A percentile compares a stretch with the other conserved stretches of the same genome.
Evolutionary conservation across 2,797 vertebrate species (phyloP).

Genomic region (Poecilia picta): DNA sequence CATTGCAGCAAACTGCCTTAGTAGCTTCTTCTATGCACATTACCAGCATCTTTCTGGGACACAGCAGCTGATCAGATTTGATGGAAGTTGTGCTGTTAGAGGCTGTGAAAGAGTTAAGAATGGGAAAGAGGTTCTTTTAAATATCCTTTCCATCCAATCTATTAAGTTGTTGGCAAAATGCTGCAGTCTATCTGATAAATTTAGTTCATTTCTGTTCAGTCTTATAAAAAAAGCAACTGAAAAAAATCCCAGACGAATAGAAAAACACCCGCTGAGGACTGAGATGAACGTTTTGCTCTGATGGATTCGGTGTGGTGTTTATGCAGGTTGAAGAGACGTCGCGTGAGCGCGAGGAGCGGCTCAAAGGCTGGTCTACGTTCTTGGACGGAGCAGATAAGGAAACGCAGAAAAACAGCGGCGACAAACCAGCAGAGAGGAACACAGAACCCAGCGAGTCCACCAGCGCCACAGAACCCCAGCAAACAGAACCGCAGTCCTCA

Average conservation of each 20-base stretch:
- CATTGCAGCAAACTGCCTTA: background rate
- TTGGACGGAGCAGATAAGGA: conserved; percentile 70
- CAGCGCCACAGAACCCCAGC: conserved; percentile 52
- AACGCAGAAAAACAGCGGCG: conserved; percentile 14
- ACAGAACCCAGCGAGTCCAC: conserved; percentile 38
- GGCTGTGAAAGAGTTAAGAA: background rate
- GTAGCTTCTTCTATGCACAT: background rate
- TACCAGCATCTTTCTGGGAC: background rate
- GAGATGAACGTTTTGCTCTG: background rate
- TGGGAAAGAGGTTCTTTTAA: background rate
- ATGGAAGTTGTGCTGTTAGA: background rate
- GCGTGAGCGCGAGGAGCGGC: conserved; percentile 93
- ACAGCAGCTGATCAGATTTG: background rate
- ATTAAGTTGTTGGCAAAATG: background rate
- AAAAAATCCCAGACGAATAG: background rate
- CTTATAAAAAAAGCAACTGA: background rate
- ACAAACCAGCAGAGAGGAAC: conserved; percentile 52
- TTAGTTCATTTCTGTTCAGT: too few relatives aligned
- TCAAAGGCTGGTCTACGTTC: conserved; percentile 91
- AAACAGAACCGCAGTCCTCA: conserved; percentile 39
- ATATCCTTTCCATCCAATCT: background rate
- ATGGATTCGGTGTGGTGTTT: background rate
- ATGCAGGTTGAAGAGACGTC: conserved; percentile 92
- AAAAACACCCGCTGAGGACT: background rate
- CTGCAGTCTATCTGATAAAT: background rate